Conservation (phyloP, 2,113 vertebrate species). For the Tympanuchus pallidicinctus region DNA sequence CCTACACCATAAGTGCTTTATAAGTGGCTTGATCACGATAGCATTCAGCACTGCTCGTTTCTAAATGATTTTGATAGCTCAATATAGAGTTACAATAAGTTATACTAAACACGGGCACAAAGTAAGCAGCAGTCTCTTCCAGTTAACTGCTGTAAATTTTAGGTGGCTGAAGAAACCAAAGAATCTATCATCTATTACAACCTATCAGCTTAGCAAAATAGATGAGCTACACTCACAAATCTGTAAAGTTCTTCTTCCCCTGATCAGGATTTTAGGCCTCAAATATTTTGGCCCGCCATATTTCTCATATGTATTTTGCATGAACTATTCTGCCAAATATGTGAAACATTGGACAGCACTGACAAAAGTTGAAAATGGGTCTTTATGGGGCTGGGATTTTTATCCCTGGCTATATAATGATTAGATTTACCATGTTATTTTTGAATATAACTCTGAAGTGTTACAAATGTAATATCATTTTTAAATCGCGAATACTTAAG, state of each 20-base stretch:
- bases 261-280: background rate
- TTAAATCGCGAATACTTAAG: slow-evolving; percentile 70
- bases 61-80: background rate
- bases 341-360: background rate
- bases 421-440: slow-evolving; percentile 47
- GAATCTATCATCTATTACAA: background rate
- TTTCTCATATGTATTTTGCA: background rate
- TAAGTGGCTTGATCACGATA: background rate
- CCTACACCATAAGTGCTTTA: background rate
- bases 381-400: background rate
- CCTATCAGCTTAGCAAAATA: background rate
- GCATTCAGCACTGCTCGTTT: background rate
- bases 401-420: slow-evolving; percentile 14
- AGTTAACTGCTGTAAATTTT: background rate
- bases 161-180: background rate
- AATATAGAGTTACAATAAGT: background rate
- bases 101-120: background rate
- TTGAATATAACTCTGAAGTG: slow-evolving; percentile 35
- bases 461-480: slow-evolving; percentile 54
- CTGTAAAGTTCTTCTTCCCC: background rate
- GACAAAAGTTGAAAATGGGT: background rate
- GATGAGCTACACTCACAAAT: background rate
- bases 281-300: background rate
- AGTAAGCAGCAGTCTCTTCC: background rate
- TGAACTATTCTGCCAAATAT: background rate